Evolutionary conservation across 2,888 invertebrate species (phyloP), one percentile per base, ranked within the genome.

Genomic region (Pheosia gnoma): DNA sequence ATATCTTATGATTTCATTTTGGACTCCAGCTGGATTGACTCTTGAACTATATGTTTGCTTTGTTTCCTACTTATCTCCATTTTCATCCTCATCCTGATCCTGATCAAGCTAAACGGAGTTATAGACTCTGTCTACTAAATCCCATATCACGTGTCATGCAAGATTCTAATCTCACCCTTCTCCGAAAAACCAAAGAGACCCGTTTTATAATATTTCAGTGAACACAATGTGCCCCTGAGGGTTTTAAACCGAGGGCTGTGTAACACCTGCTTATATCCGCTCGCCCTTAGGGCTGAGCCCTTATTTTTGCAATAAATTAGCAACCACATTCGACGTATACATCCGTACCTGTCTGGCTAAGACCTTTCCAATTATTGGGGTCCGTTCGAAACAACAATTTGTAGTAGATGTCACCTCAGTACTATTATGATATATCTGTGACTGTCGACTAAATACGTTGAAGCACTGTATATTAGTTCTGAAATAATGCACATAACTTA

Each of bases 221-320:
- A 72, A 75, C 74, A 79, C 79, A 84, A 79, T 80, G 72, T 67
- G 68, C 62, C 78, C 72, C 75, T 61, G 59, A 70, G 68, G 76
- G 73, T 65, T 73, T 67, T 67, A 75, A 74, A 61, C 68, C 63
- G 66, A 67, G 68, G 65, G 71, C 60, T 67, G 63, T 67, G 72
- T 71, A 77, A 77, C 81, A 82, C 80, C 83, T 83, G 83, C 77
- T 74, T 77, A 67, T 71, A 71, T 67, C 71, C 66, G 78, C 55
- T 71, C 67, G 66, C 64, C 74, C 65, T 64, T 13, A 39, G 59
- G 67, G 71, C 68, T 62, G 60, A 63, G 69, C 75, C 74, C 76
- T 82, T 79, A 80, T 82, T 81, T 81, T 83, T 78, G 80, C 79
- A 81, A 85, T 86, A 85, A 84, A 86, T 85, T 82, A 84, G 77